phyloP scores from a whole-genome alignment of 2,797 vertebrate genomes.

The Halcyon smyrnensis region DNA sequence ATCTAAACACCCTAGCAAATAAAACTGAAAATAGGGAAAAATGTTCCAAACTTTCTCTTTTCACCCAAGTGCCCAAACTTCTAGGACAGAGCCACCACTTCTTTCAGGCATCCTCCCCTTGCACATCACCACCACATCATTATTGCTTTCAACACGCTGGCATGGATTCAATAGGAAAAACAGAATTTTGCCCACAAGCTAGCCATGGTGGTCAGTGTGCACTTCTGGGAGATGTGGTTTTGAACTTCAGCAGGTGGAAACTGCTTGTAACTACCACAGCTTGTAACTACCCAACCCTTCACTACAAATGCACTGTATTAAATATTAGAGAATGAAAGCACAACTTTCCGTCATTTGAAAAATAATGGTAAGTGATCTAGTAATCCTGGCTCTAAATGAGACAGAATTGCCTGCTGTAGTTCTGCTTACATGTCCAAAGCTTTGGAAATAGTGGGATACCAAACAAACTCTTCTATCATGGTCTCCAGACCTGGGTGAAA shows the following conservation, averaged over 20 bases:
- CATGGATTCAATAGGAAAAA: neutral
- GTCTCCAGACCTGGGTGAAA: neutral
- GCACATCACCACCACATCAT: neutral
- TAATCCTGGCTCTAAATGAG: neutral
- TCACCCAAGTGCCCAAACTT: neutral
- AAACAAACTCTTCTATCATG: neutral
- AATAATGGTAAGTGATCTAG: neutral
- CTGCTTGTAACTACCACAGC: neutral
- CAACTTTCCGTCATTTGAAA: neutral
- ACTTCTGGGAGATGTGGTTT: neutral
- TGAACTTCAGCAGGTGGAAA: neutral
- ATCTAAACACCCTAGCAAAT: neutral
- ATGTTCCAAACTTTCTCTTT: neutral
- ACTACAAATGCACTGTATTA: neutral
- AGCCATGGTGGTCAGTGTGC: accelerated
- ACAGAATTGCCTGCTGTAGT: neutral
- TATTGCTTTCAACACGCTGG: neutral
- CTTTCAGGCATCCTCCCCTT: neutral
- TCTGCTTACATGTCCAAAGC: neutral
- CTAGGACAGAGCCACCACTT: neutral
- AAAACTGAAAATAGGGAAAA: neutral
- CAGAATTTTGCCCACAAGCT: neutral
- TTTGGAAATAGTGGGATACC: neutral
- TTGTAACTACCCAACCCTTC: neutral
- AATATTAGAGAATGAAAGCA: neutral